Conservation (phyloP, 2,113 vertebrate species). For the Meriones unguiculatus region DNA sequence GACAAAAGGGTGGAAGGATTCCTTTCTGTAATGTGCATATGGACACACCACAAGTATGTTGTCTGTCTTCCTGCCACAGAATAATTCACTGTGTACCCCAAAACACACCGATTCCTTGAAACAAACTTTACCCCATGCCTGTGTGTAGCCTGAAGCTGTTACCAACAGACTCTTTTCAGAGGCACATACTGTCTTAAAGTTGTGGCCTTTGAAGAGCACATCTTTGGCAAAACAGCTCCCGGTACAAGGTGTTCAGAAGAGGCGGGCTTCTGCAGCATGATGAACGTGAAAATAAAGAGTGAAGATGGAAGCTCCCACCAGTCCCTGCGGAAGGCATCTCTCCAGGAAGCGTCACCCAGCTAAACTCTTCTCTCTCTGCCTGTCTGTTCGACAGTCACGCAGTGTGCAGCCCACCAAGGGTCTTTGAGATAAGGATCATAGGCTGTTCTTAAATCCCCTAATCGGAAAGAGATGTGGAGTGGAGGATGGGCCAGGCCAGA, state of each 20-base stretch:
- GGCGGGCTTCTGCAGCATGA: not conserved
- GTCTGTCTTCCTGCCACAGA: slow-evolving; percentile 68
- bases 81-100: not conserved
- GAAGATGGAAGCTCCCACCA: accelerated
- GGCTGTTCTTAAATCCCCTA: not conserved
- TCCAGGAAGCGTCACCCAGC: not conserved
- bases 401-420: accelerated
- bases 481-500: not conserved
- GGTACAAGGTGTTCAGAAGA: not conserved
- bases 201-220: not conserved
- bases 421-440: not conserved
- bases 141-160: not conserved
- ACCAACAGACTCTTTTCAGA: not conserved
- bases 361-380: too few relatives aligned
- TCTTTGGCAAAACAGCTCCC: not conserved
- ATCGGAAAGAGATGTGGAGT: not conserved
- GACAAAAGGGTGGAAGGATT: not conserved
- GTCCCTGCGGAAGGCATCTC: not conserved
- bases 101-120: not conserved
- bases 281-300: not conserved
- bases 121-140: slow-evolving; percentile 54
- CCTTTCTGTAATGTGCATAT: slow-evolving; percentile 59
- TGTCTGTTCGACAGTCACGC: not conserved
- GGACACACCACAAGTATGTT: slow-evolving; percentile 62
- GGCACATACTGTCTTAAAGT: not conserved